Evolutionary conservation across 1,140 invertebrate genomes (phyloP), one percentile per base, ranked within the genome.

Genomic region (Pogonomyrmex barbatus): DNA sequence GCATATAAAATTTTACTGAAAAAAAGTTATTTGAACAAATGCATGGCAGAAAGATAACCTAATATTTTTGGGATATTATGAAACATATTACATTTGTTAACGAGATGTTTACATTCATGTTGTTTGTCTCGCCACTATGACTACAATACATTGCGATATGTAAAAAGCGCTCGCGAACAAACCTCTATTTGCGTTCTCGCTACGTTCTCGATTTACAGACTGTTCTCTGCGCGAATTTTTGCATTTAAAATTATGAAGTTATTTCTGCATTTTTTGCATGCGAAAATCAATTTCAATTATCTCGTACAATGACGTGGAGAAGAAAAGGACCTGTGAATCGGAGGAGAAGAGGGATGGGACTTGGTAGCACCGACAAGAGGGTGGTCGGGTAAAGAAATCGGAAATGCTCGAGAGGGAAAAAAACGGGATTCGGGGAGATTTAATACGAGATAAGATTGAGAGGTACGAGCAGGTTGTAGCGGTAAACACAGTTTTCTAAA

Each of bases 371-470:
- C 58, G 75, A 89, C 17, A 60, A 78, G 83, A 54, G 56, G 17
- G 45, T 47, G 52, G 24, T 65, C n/a, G 30, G n/a, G 65, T 36
- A 91, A 88, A 89, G 70, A 87, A 83, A 54, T 47, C 65, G 77
- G 73, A 90, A 87, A 87, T 89, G 88, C 71, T 76, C 45, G 65
- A 50, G 36, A 10, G 12, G 39, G 77, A 54, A 62, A 85, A 71
- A 90, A 91, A 91, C 79, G 82, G 82, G 87, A 90, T 93, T 93
- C 91, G 90, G 90, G 89, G 86, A 92, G 93, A 94, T 94, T 94
- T 94, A 94, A 94, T 94, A 94, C 81, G 88, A 94, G 93, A 94
- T 94, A 94, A 87, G 92, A 94, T 94, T 94, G 93, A 94, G 68
- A 87, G 77, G 78, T 70, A 71, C 88, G 68, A 56, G 76, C 73